Base-by-base conservation (phyloP, 1,140 invertebrate genomes). In the Stenopsyche tienmushanensis region DNA sequence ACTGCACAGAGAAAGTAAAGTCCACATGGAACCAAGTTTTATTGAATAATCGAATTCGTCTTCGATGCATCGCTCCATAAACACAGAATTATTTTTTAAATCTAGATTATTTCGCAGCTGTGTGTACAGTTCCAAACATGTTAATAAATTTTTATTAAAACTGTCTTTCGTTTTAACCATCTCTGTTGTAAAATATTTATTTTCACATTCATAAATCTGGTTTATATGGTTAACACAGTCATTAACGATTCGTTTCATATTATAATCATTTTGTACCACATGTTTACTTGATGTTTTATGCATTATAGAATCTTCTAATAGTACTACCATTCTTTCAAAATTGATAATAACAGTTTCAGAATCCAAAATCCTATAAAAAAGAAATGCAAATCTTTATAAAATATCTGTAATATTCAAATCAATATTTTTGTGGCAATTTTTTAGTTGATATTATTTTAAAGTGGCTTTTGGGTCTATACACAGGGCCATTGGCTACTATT, bases 271-370 rank as follows among this genome's bases (percentile, higher is more conserved):
- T 20, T 21, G n/a, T 9, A 17, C 3, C 34, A 23, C 7, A 13
- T 20, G n/a, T 23, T 42, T 20, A 8, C 13, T 23, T 42, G 9
- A 15, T 57, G 13, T 23, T 42, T 44, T 23, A 2, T 24, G 66
- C 8, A 21, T 47, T 29, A 64, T 47, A 18, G 65, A 26, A 2
- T 57, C 49, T 20, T 66, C 44, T 25, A 70, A 44, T 29, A 47
- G 60, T 15, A 60, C 9, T 17, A 62, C 57, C 60, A 70, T 64
- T 23, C 62, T 59, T 62, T 70, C 65, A 49, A 59, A 70, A 57
- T 70, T 70, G 1, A 49, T 44, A 2, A 66, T n/a, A 49, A 70
- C 29, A 2, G 42, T 55, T 64, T 66, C 49, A 1, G 55, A 41
- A 34, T 70, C 65, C 2, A 42, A 26, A 24, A 60, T 29, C 17